Base-by-base conservation (phyloP, 1,140 invertebrate species). In the Drosophila busckii region DNA sequence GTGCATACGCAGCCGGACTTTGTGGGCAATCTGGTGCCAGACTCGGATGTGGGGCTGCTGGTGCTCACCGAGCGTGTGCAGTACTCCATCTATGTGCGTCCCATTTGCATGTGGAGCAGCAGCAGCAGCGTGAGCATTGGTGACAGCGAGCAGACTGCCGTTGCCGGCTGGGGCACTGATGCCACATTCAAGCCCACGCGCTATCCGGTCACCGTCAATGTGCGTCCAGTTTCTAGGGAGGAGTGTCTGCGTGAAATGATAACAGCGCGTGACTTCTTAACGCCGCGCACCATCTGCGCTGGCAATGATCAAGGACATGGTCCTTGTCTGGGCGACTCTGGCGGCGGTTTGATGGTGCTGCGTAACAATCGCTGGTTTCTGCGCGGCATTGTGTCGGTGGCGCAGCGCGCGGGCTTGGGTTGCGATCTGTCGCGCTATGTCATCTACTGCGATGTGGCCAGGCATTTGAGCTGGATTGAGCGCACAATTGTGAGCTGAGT, bases 131-230 rank as follows among this genome's bases (percentile, higher is more conserved):
- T 52, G 13, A 32, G 59, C 12, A 28, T 50, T 15, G 45, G 41
- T 29, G 58, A 58, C 5, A 52, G 64, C 23, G 58, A 70, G 6
- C 15, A 64, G 25, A 61, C 62, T 0, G 44, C 66, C 0, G 69
- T 87, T 1, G 78, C 66, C 6, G 86, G 86, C 5, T 87, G 85
- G 83, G 86, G 85, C 9, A 40, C 52, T 0, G 80, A 85, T 40
- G 55, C 62, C 20, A 41, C 26, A 5, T 64, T 49, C 6, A 53
- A 42, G 15, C 49, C 49, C 16, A 60, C 26, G 5, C 69, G 45
- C 3, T 69, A 40, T 22, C 82, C 46, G 32, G 53, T 46, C 23
- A 35, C 59, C 0, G 53, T 53, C 5, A 60, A 44, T 9, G 60
- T 80, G 35, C 49, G 58, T 3, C 29, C 70, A 0, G 76, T 80